Percentiles rank a stretch among this genome's conserved stretches.
These are phyloP conservation scores for Drosophila macrothrix DNA, from an alignment of 2,888 invertebrate genomes.

Conservation along the genomic window DNA sequence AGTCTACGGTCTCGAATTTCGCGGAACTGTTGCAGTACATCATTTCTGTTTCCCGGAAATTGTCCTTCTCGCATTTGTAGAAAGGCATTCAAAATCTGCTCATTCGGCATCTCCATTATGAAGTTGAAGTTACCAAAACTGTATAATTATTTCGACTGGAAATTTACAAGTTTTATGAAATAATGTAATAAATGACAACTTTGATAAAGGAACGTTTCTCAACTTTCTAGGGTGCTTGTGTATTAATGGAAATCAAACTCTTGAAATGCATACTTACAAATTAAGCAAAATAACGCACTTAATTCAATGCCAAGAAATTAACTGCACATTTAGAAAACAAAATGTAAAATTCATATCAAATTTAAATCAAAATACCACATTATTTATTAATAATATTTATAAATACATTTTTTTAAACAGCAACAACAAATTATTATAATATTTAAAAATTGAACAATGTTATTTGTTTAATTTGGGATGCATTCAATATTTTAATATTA, in stretches of 20 bases:
- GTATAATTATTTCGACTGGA: background rate
- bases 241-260: background rate
- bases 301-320: background rate
- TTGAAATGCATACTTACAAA: background rate
- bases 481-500: background rate
- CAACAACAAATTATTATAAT: background rate
- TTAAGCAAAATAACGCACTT: background rate
- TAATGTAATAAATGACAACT: slow-evolving; percentile 5
- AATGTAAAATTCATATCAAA: background rate
- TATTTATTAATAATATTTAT: background rate
- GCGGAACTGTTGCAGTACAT: background rate
- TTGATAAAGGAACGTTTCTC: background rate
- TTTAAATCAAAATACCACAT: background rate
- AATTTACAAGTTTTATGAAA: slow-evolving; percentile 8
- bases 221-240: background rate
- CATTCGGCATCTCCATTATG: slow-evolving; percentile 35
- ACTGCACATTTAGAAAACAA: background rate
- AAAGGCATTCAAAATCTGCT: slow-evolving; percentile 29
- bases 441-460: background rate
- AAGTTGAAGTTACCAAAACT: background rate
- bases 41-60: background rate
- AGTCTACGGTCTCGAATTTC: background rate
- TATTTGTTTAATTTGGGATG: background rate
- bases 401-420: background rate
- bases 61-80: background rate